Base-by-base conservation (phyloP, 2,888 invertebrate species). In the Tachina grossa region DNA sequence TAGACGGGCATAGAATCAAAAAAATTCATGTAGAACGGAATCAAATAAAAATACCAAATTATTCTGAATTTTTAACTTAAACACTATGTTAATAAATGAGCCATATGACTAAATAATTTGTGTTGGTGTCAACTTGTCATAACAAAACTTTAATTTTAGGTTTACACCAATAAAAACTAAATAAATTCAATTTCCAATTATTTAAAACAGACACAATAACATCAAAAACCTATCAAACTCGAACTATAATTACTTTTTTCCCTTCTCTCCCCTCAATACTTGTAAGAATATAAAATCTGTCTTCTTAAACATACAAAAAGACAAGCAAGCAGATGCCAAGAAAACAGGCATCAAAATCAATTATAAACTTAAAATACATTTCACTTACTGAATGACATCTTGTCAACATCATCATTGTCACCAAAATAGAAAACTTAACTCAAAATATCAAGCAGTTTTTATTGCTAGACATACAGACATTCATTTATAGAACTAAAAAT, bases 271-370 rank as follows among this genome's bases (percentile, higher is more conserved):
- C 4, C 10, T 19, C 2, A 61, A 31, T 14, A 39, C 9, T 41
- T 1, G 31, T n/a, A 47, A 16, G 13, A 72, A 22, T 39, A n/a
- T n/a, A 79, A 53, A 63, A 31, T 49, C 10, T 57, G 6, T 57
- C 14, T 39, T 41, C 9, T n/a, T 31, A 74, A 14, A 71, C 31
- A 14, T 8, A 41, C 22, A 66, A 65, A 43, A 59, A 47, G 8
- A 10, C 9, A 13, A 43, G 61, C 9, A 13, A 43, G 61, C 68
- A 75, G 63, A 79, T 79, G 83, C 69, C 74, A 83, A 83, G 55
- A 19, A 78, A 78, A 61, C 31, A 79, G 16, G 74, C 74, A 72
- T 75, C 68, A 83, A 74, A 83, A 83, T 79, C 61, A 83, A 83
- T 83, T 83, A 78, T 49, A 47, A 83, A 69, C 19, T 16, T 16